phyloP scores from a whole-genome alignment of 1,140 invertebrate genomes.

The Oncopeltus fasciatus region DNA sequence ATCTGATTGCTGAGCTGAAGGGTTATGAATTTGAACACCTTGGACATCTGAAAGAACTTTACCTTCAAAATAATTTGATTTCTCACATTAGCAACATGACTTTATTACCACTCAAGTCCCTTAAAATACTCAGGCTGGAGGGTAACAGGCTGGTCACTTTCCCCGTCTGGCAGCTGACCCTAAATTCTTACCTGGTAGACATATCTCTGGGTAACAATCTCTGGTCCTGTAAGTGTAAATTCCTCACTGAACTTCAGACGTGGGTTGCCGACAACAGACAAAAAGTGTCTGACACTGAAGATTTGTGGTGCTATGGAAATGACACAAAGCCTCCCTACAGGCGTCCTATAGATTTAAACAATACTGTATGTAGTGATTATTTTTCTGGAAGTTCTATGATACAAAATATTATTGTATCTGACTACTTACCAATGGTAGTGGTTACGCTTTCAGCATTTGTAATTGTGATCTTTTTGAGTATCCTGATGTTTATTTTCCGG shows the following conservation, averaged over 20 bases:
- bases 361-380: slow-evolving; percentile 67
- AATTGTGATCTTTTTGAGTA: slow-evolving; percentile 51
- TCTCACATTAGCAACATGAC: slow-evolving; percentile 64
- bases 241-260: slow-evolving; percentile 66
- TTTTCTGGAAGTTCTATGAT: slow-evolving; percentile 67
- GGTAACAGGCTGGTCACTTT: slow-evolving; percentile 69
- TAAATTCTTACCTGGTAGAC: slow-evolving; percentile 53
- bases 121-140: slow-evolving; percentile 67
- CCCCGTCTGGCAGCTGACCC: slow-evolving; percentile 67
- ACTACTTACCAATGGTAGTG: slow-evolving; percentile 71
- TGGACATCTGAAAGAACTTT: slow-evolving; percentile 61
- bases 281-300: slow-evolving; percentile 58
- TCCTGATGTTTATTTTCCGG: slow-evolving; percentile 67
- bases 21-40: slow-evolving; percentile 84
- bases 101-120: slow-evolving; percentile 54
- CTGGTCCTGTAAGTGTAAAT: slow-evolving; percentile 82
- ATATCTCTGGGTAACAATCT: slow-evolving; percentile 63
- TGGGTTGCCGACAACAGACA: slow-evolving; percentile 70
- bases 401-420: slow-evolving; percentile 65
- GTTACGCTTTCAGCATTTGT: slow-evolving; percentile 53
- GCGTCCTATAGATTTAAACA: slow-evolving; percentile 63
- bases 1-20: slow-evolving; percentile 59
- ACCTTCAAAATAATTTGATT: slow-evolving; percentile 75
- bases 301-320: slow-evolving; percentile 66
- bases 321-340: slow-evolving; percentile 53